Evolutionary conservation across 2,113 vertebrate genomes (phyloP).

Genomic region (Phrynosoma platyrhinos): DNA sequence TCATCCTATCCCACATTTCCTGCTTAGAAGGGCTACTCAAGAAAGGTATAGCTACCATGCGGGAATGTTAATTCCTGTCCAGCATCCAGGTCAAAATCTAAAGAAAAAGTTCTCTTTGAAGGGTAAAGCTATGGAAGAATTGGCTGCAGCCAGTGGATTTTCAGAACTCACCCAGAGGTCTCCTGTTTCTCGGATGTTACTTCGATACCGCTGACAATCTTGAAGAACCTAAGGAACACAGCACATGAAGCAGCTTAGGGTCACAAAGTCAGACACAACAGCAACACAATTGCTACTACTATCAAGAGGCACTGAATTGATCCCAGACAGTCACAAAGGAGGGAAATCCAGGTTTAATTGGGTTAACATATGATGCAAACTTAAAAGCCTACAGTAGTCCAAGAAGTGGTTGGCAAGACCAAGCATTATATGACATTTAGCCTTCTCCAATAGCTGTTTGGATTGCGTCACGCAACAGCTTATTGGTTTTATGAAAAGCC

Average conservation of each 20-base stretch:
- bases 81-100: rapidly evolving
- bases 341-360: background rate
- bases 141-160: background rate
- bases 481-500: background rate
- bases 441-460: background rate
- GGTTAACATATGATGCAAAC: background rate
- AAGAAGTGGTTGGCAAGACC: background rate
- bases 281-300: background rate
- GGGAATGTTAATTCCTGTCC: too few species aligned
- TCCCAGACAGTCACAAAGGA: background rate
- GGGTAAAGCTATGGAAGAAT: background rate
- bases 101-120: rapidly evolving
- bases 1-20: too few species aligned
- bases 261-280: background rate
- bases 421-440: background rate
- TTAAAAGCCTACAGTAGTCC: background rate
- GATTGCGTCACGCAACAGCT: background rate
- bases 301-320: background rate
- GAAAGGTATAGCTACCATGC: background rate
- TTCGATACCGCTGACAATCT: constrained; percentile 93
- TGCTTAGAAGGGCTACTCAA: background rate
- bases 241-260: background rate
- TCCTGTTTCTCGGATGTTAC: constrained; percentile 89
- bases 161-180: constrained; percentile 89
- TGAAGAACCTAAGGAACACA: constrained; percentile 85